Evolutionary conservation across 1,140 invertebrate species (phyloP), one percentile per base, ranked within the genome.

Genomic region (Rhynchophorus ferrugineus): DNA sequence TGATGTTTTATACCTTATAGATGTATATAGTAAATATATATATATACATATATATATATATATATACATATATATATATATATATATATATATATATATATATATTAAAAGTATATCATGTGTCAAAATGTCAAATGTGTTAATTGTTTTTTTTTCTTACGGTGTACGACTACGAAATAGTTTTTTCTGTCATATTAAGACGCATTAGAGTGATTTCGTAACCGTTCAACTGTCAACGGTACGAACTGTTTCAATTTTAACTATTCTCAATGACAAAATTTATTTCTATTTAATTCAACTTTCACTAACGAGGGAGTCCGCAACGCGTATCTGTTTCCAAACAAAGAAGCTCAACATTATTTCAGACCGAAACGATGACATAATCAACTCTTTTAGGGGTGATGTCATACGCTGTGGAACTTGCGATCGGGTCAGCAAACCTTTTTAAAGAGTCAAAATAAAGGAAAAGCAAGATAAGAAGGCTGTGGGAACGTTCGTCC

Each of bases 301-400:
- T 45, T 45, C 44, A 45, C 44, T 16, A 45, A 13, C 9, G 38
- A 3, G 17, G 43, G 34, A 49, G 38, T 37, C 38, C 6, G 6
- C 6, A 5, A 37, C 6, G 6, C 1, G 41, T 41, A 29, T 34
- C 13, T 13, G 18, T 3, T 3, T 7, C 22, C 7, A 49, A 49
- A 13, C 19, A 49, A 49, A 49, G 47, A 49, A 39, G 19, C 35
- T 24, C 46, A 38, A 21, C 22, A 48, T 48, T 48, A 48, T 38
- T 49, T 38, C 37, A 42, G 35, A 13, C 46, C 22, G 37, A 24
- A 9, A 24, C 18, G 38, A 42, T 49, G 47, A 49, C 47, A 49
- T 49, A 49, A 49, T 21, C 47, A 29, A 42, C 43, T 34, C 47
- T 49, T 49, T 49, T 49, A 49, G 37, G 47, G 47, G 38, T 49